Percentiles rank a stretch among this genome's conserved stretches.
Evolutionary conservation across 2,888 invertebrate genomes (phyloP).

Genomic region (Andricus quercusramuli): DNA sequence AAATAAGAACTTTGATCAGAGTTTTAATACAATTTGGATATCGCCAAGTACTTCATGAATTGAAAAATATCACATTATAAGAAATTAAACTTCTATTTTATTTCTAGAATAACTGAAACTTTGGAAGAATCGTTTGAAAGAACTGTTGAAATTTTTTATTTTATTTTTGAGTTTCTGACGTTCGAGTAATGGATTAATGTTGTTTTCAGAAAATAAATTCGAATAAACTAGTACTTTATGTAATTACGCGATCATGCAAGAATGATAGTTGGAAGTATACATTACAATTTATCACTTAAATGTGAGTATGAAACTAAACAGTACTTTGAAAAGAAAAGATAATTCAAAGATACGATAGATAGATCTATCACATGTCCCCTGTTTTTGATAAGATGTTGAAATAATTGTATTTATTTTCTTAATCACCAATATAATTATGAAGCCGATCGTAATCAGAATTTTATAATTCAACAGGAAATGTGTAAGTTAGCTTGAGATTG

Average conservation of each 20-base stretch:
- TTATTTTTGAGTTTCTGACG: no score
- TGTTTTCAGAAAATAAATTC: not conserved
- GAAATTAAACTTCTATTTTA: not conserved
- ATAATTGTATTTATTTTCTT: not conserved
- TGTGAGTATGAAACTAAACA: conserved; percentile 1
- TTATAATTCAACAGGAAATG: no score
- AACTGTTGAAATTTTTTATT: no score
- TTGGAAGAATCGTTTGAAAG: no score
- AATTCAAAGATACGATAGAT: not conserved
- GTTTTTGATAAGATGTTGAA: not conserved
- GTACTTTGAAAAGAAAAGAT: conserved; percentile 14
- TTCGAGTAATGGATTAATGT: no score
- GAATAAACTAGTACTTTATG: not conserved
- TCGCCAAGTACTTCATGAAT: not conserved
- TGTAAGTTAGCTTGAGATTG: no score
- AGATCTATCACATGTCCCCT: not conserved
- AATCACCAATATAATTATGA: no score
- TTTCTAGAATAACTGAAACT: no score
- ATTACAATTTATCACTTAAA: not conserved
- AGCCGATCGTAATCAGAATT: no score
- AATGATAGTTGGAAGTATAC: not conserved
- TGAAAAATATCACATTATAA: not conserved
- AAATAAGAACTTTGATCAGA: conserved; percentile 15
- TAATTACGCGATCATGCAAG: not conserved
- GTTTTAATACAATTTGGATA: not conserved